Conservation (phyloP, 2,113 vertebrate genomes). For the Nanorana parkeri region DNA sequence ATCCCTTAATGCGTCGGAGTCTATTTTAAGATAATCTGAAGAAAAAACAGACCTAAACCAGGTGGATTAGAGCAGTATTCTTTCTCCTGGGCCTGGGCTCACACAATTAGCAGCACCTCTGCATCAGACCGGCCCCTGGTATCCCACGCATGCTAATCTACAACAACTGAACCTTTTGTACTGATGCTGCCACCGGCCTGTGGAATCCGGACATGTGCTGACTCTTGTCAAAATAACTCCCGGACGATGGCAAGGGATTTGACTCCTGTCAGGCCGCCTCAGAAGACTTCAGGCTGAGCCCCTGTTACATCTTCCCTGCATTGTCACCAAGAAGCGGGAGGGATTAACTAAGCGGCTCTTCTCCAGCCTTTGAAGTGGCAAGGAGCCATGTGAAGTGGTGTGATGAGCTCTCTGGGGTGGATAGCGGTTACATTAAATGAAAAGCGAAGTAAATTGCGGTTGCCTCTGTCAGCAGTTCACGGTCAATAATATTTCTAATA, state of each 20-base stretch:
- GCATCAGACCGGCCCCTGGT: slow-evolving; percentile 28
- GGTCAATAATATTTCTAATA: not conserved
- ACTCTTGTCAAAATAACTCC: slow-evolving; percentile 61
- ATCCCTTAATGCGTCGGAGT: slow-evolving; percentile 23
- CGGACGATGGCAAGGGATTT: slow-evolving; percentile 55
- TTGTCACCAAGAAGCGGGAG: slow-evolving; percentile 12
- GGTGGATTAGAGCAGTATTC: slow-evolving; percentile 46
- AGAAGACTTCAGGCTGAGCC: slow-evolving; percentile 7
- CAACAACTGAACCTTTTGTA: slow-evolving; percentile 63
- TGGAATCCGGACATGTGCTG: slow-evolving; percentile 61
- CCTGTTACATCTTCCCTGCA: slow-evolving; percentile 9
- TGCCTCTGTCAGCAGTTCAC: not conserved
- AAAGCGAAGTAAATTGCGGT: not conserved
- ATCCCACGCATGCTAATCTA: slow-evolving; percentile 60
- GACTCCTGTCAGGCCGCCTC: slow-evolving; percentile 10
- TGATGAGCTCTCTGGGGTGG: not conserved
- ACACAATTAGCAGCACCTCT: slow-evolving; percentile 50
- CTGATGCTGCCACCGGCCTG: slow-evolving; percentile 45
- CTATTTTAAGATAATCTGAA: slow-evolving; percentile 52
- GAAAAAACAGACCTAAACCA: slow-evolving; percentile 46
- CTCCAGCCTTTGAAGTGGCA: slow-evolving; percentile 9
- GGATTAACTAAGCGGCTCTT: slow-evolving; percentile 26
- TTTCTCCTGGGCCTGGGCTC: not conserved
- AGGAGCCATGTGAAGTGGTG: not conserved
- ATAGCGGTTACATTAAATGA: not conserved